Evolutionary conservation across 2,888 invertebrate species (phyloP).

Genomic region (Andricus curvator): DNA sequence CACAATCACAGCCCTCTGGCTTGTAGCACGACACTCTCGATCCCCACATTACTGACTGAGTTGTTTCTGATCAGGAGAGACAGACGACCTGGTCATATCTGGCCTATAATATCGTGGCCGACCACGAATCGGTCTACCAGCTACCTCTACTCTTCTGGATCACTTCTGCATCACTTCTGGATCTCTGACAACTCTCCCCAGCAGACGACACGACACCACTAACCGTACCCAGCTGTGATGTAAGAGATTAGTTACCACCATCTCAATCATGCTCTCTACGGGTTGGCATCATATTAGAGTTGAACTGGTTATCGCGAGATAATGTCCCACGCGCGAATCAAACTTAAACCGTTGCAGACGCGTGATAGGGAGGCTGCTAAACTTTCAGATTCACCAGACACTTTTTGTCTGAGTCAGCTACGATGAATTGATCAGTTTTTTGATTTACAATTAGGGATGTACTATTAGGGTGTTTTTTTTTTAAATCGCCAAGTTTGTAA

Average conservation of each 20-base stretch:
- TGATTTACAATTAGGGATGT: no score
- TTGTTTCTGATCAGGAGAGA: conserved; percentile 50
- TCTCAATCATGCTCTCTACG: conserved; percentile 3
- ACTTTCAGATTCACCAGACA: background rate
- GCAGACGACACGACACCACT: background rate
- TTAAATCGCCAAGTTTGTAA: no score
- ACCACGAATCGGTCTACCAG: conserved; percentile 12
- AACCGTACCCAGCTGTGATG: background rate
- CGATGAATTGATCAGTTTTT: no score
- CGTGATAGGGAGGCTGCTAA: background rate
- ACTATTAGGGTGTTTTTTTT: no score
- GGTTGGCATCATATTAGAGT: conserved; percentile 8
- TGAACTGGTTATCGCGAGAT: conserved; percentile 12
- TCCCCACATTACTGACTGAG: conserved; percentile 75
- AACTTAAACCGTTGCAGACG: background rate
- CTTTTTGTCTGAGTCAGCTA: background rate
- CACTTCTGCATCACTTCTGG: conserved; percentile 4
- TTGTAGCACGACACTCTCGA: conserved; percentile 68
- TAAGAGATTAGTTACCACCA: conserved; percentile 9
- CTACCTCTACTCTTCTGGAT: background rate
- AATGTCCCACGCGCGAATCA: background rate
- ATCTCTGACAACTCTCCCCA: background rate
- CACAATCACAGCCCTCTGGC: conserved; percentile 69
- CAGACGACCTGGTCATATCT: conserved; percentile 50
- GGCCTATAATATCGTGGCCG: conserved; percentile 26